Base-by-base conservation (phyloP, 2,797 vertebrate genomes). In the Masticophis lateralis region DNA sequence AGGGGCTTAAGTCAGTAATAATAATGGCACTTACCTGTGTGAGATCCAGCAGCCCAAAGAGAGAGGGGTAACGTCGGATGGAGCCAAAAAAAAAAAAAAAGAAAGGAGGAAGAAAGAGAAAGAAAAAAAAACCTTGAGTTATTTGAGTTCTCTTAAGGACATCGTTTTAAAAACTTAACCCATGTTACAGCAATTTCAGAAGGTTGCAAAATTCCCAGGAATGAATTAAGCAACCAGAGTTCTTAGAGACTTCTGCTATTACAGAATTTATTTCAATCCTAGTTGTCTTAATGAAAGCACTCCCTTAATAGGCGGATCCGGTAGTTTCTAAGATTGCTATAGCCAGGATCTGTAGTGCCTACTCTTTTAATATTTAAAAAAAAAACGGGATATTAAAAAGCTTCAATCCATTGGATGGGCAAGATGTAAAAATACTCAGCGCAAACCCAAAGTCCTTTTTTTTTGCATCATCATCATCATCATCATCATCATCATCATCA, bases 21-120 rank as follows among this genome's bases (percentile, higher is more conserved):
- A 87, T 1, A 89, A 61, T 47, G 22, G 14, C 59, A 89, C 93
- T 93, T 93, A 93, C 93, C 93, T 93, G 87, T 51, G 55, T 18
- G 32, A 28, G 2, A 87, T 51, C 56, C 90, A 89, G 25, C 2
- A 4, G 10, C 5, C 12, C 2, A 3, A n/a, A 86, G 51, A 60
- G 47, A 55, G 1, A 63, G 14, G 59, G 47, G 4, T 3, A 12
- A 22, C 18, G 8, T 8, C 87, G 4, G 27, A 57, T 18, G n/a
- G 32, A 91, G 69, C 86, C 56, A 51, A 7, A 51, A 51, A 37
- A 37, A 37, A 37, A 37, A n/a, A 27, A 47, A 86, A 25, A 3
- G 12, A n/a, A 18, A 22, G 0, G 25, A 13, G 9, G 53, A 14
- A 83, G 27, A 4, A 27, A n/a, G 14, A 69, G 32, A 55, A 37